Evolutionary conservation across 2,113 vertebrate genomes (phyloP).

Genomic region (Peromyscus maniculatus): DNA sequence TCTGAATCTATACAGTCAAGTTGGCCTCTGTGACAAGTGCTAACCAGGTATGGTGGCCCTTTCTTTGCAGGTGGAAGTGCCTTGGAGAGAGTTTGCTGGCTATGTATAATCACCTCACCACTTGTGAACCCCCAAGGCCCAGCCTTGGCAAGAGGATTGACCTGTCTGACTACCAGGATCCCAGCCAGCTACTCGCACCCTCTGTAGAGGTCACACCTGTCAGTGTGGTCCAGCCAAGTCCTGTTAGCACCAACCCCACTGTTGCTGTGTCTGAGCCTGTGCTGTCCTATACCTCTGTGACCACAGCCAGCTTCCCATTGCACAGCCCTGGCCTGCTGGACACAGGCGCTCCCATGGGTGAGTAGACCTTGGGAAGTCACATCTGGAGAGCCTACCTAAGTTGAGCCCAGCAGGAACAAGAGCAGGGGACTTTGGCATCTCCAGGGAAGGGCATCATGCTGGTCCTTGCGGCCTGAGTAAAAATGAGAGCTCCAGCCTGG

Average conservation of each 20-base stretch:
- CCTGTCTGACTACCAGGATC: conserved; percentile 94
- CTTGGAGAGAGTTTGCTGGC: conserved; percentile 95
- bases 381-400: not conserved
- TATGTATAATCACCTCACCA: conserved; percentile 96
- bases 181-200: conserved; percentile 84
- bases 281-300: conserved; percentile 74
- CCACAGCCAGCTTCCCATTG: conserved; percentile 80
- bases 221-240: conserved; percentile 88
- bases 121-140: conserved; percentile 93
- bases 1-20: not conserved
- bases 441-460: not conserved
- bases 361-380: conserved; percentile 74
- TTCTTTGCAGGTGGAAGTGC: conserved; percentile 94
- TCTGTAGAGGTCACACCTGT: conserved; percentile 84
- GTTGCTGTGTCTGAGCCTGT: conserved; percentile 86
- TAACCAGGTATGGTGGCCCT: not conserved
- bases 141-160: conserved; percentile 95
- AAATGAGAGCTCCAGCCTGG: not conserved
- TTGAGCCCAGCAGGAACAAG: not conserved
- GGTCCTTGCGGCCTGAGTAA: not conserved
- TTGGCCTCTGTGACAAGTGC: not conserved
- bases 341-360: conserved; percentile 88
- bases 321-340: conserved; percentile 89
- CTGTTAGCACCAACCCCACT: conserved; percentile 86
- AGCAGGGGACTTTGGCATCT: not conserved